Percentiles rank a stretch among this genome's conserved stretches.
phyloP scores from a whole-genome alignment of 2,797 vertebrate species.

The Heliangelus exortis region DNA sequence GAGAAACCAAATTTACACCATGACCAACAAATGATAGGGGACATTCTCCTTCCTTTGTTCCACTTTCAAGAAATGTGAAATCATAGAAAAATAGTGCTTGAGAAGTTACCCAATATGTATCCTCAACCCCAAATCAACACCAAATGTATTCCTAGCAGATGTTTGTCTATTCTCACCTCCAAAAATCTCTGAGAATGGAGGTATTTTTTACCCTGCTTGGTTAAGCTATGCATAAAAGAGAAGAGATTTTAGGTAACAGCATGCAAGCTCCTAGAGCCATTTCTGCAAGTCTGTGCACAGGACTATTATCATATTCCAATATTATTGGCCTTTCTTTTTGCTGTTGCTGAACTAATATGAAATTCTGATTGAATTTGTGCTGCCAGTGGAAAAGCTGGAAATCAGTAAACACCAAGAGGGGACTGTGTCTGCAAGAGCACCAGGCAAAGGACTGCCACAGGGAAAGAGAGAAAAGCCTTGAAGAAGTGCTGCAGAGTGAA shows the following conservation, averaged over 20 bases:
- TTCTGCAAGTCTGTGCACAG: not conserved
- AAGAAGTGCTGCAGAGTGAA: not conserved
- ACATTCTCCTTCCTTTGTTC: not conserved
- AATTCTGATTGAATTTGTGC: slow-evolving; percentile 49
- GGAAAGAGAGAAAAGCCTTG: not conserved
- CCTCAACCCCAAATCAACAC: not conserved
- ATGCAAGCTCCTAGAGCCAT: not conserved
- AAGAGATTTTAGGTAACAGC: not conserved
- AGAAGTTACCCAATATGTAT: accelerated
- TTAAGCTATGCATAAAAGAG: not conserved
- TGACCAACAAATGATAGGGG: not conserved
- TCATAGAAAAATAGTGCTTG: not conserved
- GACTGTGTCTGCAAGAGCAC: not conserved
- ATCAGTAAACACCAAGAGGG: not conserved
- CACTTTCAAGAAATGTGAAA: not conserved
- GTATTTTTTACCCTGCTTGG: not conserved
- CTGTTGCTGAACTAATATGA: slow-evolving; percentile 27
- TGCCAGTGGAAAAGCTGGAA: slow-evolving; percentile 32
- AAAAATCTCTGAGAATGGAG: not conserved
- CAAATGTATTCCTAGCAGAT: not conserved
- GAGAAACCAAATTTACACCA: not conserved
- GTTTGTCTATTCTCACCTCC: not conserved
- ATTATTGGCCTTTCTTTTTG: not conserved
- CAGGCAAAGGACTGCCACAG: not conserved
- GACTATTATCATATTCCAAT: not conserved